Evolutionary conservation across 2,113 vertebrate genomes (phyloP), one percentile per base, ranked within the genome.

Genomic region (Acanthisitta chloris): DNA sequence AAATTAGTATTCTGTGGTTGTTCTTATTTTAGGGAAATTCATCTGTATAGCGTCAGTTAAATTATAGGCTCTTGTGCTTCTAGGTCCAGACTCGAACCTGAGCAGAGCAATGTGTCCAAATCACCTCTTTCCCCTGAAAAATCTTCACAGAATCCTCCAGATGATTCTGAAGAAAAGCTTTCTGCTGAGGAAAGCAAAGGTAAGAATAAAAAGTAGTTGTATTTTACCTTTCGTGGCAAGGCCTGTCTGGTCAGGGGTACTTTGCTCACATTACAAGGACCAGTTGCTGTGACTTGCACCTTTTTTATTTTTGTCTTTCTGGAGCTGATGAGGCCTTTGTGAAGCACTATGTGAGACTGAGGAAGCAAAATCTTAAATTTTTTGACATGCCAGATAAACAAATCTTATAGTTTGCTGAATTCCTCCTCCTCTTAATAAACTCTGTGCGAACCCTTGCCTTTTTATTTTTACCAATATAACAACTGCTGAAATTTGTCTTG

Each of bases 31-130:
- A 66, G 42, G 74, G 45, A 88, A 83, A 49, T 69, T 51, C 18
- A 21, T 1, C 46, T 69, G 12, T 48, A 15, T 58, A 36, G 12
- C 73, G 48, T 23, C 29, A 77, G 16, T 77, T 90, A 72, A 90
- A 43, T 54, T 36, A 38, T 7, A 14, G 40, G 9, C 6, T 82
- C 36, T 54, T 86, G 38, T 94, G 28, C 46, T 93, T 97, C 71
- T 80, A 99, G 99, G 64, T 99, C 99, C 26, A 98, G 98, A 78
- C 98, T 99, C 94, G 98, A 98, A 89, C 98, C 99, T 13, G 99
- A 99, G 59, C 98, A 98, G 76, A 98, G 92, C 55, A 76, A 76
- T 8, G 97, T 97, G 72, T 93, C 93, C 29, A 96, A 81, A 77
- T 86, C 92, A 6, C 26, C 94, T 48, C 26, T 59, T 24, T 86